Percentiles rank a stretch among this genome's conserved stretches.
Evolutionary conservation across 2,888 invertebrate genomes (phyloP).

Genomic region (Acanthoscelides obtectus): DNA sequence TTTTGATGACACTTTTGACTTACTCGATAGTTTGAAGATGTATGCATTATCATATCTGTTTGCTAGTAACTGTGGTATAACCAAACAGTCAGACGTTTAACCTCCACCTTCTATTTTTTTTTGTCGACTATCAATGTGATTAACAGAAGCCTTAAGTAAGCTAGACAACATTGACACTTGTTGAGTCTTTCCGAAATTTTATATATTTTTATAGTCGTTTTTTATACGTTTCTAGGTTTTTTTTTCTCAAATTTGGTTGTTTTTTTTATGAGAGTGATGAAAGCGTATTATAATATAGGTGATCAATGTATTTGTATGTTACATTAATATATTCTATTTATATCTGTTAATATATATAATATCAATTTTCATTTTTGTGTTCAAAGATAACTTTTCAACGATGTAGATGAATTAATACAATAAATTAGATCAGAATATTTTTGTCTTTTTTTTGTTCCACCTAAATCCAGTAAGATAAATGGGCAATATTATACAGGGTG

Average conservation of each 20-base stretch:
- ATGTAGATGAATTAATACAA: background rate
- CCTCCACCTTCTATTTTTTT: background rate
- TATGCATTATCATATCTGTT: background rate
- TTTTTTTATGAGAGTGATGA: conserved; percentile 2
- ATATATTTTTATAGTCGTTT: conserved; percentile 22
- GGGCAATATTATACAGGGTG: too few relatives aligned
- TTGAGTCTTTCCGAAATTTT: conserved; percentile 11
- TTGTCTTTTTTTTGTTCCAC: background rate
- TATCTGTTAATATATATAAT: background rate
- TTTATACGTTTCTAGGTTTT: conserved; percentile 18
- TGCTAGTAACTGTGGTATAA: background rate
- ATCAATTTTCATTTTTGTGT: background rate
- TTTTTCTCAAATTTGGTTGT: conserved; percentile 1
- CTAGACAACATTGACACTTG: background rate
- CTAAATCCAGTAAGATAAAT: too few relatives aligned
- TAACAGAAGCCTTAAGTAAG: conserved; percentile 20
- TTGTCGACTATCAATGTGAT: conserved; percentile 13
- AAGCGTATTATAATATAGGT: conserved; percentile 2
- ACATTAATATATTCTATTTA: background rate
- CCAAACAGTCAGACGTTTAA: background rate
- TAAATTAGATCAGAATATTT: background rate
- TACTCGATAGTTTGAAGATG: too few relatives aligned
- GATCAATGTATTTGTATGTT: background rate
- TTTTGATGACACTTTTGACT: too few relatives aligned
- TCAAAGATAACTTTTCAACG: background rate